Conservation (phyloP, 1,140 invertebrate species). For the Sitobion miscanthi region DNA sequence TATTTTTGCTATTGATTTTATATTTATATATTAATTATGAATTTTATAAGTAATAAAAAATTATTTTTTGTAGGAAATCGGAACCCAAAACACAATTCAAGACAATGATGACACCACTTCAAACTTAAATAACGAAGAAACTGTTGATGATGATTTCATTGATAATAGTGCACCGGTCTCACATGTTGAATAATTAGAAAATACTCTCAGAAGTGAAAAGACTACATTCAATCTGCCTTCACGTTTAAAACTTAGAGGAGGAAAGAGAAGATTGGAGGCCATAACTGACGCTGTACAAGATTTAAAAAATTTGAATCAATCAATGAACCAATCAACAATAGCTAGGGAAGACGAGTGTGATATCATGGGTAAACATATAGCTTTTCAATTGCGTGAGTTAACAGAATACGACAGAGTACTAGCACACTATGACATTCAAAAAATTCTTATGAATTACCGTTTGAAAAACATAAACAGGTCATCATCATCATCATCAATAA, state of each 20-base stretch:
- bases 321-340: neutral
- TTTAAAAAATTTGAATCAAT: conserved; percentile 3
- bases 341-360: conserved; percentile 1
- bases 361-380: conserved; percentile 17
- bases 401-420: neutral
- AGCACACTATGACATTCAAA: neutral
- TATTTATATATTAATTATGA: no score
- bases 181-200: neutral
- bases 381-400: neutral
- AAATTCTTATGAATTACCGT: conserved; percentile 19
- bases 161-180: neutral
- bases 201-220: neutral
- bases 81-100: neutral
- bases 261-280: neutral
- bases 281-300: conserved; percentile 8
- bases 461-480: neutral
- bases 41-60: neutral
- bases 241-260: neutral
- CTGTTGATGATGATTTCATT: neutral
- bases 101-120: neutral
- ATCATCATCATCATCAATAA: neutral
- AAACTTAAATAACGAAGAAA: neutral
- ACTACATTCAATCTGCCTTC: neutral
- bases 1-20: no score
- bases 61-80: neutral